These are phyloP conservation scores for Bombus cullumanus DNA, from an alignment of 1,140 invertebrate genomes.

Conservation along the genomic window DNA sequence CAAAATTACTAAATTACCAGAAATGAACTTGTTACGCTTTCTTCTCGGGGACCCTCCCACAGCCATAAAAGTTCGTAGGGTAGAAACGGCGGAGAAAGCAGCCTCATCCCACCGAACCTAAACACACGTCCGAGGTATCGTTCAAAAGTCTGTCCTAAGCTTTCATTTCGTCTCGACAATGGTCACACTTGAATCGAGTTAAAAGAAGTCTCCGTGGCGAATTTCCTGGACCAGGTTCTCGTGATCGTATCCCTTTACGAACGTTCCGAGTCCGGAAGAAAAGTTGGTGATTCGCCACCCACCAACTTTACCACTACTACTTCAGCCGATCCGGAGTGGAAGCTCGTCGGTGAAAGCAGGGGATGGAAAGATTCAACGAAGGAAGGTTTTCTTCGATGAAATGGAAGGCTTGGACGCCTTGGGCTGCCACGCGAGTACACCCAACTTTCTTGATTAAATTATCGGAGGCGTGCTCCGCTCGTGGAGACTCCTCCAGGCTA, in stretches of 20 bases:
- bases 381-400: neutral
- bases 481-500: neutral
- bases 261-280: neutral
- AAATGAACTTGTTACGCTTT: too few species aligned
- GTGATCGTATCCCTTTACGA: neutral
- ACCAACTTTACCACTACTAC: neutral
- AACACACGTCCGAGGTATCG: too few species aligned
- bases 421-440: neutral
- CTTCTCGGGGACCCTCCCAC: too few species aligned
- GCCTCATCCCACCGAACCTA: too few species aligned
- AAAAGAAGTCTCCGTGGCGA: neutral
- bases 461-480: constrained; percentile 26
- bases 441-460: constrained; percentile 59
- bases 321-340: too few species aligned
- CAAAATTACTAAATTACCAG: too few species aligned
- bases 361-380: neutral
- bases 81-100: too few species aligned
- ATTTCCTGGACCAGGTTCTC: neutral
- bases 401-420: neutral
- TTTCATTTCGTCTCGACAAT: neutral
- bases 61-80: too few species aligned
- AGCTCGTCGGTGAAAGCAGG: too few species aligned
- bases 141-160: too few species aligned
- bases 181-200: constrained; percentile 3
- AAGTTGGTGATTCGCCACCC: neutral